Evolutionary conservation across 2,888 invertebrate species (phyloP).

Genomic region (Synergus laeviventris): DNA sequence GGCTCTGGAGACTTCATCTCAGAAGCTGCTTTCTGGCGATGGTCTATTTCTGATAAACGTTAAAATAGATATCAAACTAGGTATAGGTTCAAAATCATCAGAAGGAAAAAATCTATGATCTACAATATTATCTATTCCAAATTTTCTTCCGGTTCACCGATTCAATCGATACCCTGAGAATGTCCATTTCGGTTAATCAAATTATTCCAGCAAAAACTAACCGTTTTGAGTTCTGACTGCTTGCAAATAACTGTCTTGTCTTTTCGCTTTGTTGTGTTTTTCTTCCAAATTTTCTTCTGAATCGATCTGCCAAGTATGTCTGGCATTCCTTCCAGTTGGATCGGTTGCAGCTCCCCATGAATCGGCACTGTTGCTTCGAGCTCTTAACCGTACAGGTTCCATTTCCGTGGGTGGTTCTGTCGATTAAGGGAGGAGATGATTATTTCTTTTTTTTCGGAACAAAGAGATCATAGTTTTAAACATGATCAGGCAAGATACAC

Average conservation of each 20-base stretch:
- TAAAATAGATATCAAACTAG: constrained; percentile 20
- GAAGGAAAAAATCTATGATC: neutral
- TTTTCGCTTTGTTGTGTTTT: constrained; percentile 68
- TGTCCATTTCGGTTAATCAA: neutral
- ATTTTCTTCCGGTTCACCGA: neutral
- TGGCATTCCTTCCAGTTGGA: constrained; percentile 59
- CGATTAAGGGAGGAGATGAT: constrained; percentile 37
- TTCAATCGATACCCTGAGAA: constrained; percentile 2
- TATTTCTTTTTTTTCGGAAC: constrained; percentile 8
- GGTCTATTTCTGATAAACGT: constrained; percentile 17
- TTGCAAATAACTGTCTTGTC: constrained; percentile 77
- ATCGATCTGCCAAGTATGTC: constrained; percentile 68
- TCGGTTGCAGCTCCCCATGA: constrained; percentile 76
- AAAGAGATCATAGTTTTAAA: neutral
- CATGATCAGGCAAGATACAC: constrained; percentile 35
- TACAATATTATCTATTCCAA: too few species aligned
- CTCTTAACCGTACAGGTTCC: constrained; percentile 75
- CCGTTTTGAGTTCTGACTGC: constrained; percentile 74
- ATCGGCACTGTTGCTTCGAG: constrained; percentile 79
- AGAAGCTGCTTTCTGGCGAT: constrained; percentile 17
- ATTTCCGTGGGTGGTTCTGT: constrained; percentile 66
- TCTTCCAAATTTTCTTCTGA: constrained; percentile 59
- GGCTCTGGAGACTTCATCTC: constrained; percentile 32
- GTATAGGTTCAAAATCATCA: neutral
- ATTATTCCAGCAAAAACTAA: constrained; percentile 51